Evolutionary conservation across 1,140 invertebrate genomes (phyloP), one percentile per base, ranked within the genome.

Genomic region (Callitettix versicolor): DNA sequence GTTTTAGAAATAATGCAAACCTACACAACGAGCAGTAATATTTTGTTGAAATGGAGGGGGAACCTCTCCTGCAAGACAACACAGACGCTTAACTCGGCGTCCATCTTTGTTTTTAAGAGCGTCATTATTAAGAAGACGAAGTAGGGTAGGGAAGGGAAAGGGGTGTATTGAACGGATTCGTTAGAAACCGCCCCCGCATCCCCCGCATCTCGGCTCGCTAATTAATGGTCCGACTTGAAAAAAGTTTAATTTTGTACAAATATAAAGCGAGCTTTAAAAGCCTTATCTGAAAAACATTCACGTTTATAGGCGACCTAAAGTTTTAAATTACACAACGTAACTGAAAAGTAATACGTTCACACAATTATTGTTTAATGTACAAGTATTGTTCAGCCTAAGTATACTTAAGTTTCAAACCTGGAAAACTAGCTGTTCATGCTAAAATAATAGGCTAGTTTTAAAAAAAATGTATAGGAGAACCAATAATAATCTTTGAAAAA

Each of bases 41-140:
- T 51, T 51, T 14, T 22, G 43, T 22, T 14, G 17, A 17, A 18
- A 12, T 14, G 24, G 46, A 14, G 43, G 22, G 7, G 33, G 24
- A 38, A 38, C 50, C 38, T 36, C 50, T 36, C 40, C 40, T 22
- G 17, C 40, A 53, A 53, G 50, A 53, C 50, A 53, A 41, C 38
- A 53, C 50, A 53, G 50, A 53, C 50, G 50, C 47, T 46, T 18
- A 22, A 21, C 48, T n/a, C 50, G 50, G 50, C 50, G 50, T 53
- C 50, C 50, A 53, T 53, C 50, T 53, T 53, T 53, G 50, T 53
- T 53, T 53, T 53, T 53, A 53, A 53, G 50, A 53, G 50, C 50
- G 50, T 53, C 50, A 26, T 53, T 53, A 53, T 53, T 53, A 53
- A 53, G 50, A 53, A 53, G 48, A 51, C 48, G 48, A 30, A 17